These are phyloP conservation scores for Teleiodes luculella DNA, from an alignment of 2,888 invertebrate genomes.

Conservation along the genomic window DNA sequence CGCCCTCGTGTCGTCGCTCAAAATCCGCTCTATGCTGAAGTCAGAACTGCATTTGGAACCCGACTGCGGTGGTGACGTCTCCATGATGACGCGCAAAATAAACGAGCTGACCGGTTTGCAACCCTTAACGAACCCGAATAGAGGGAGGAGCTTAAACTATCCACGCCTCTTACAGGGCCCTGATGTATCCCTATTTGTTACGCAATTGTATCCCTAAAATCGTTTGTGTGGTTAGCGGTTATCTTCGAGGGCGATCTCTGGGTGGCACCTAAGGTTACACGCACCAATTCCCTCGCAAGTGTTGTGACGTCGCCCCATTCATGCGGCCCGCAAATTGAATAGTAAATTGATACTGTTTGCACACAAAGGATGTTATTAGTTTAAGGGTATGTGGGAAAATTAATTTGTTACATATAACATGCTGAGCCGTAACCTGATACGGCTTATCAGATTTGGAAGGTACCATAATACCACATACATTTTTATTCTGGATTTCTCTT, in stretches of 20 bases:
- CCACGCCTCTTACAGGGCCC: constrained; percentile 44
- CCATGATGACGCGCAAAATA: constrained; percentile 40
- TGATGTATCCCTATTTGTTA: too few species aligned
- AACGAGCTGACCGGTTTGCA: constrained; percentile 23
- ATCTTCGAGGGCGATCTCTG: constrained; percentile 53
- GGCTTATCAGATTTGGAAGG: neutral
- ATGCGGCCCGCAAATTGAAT: constrained; percentile 56
- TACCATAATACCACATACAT: neutral
- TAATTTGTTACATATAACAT: constrained; percentile 68
- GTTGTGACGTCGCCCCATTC: constrained; percentile 72
- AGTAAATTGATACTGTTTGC: constrained; percentile 70
- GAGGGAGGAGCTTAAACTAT: constrained; percentile 32
- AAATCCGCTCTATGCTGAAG: constrained; percentile 81
- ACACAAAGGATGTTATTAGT: constrained; percentile 74
- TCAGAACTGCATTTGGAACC: constrained; percentile 64
- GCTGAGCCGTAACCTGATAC: constrained; percentile 31
- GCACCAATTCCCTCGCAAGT: constrained; percentile 58
- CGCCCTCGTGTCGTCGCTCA: constrained; percentile 64
- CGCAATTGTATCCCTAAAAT: constrained; percentile 19
- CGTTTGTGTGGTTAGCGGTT: constrained; percentile 34
- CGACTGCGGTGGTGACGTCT: constrained; percentile 50
- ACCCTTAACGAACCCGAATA: constrained; percentile 32
- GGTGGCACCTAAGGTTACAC: constrained; percentile 28
- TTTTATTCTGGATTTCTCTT: neutral
- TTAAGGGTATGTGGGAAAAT: constrained; percentile 76